Evolutionary conservation across 2,888 invertebrate species (phyloP), one percentile per base, ranked within the genome.

Genomic region (Spisula solida): DNA sequence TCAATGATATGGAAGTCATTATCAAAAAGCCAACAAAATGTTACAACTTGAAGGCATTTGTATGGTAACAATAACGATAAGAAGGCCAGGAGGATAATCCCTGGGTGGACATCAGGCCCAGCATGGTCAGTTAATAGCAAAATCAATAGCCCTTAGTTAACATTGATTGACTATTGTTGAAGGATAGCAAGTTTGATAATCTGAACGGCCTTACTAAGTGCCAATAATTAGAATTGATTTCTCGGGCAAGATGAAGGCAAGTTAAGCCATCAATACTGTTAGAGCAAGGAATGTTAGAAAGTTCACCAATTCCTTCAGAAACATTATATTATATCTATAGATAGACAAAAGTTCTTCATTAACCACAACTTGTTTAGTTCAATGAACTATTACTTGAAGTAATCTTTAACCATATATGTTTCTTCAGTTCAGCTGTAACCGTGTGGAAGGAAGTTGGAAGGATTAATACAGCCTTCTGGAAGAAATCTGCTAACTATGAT

Each of bases 121-220:
- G 75, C 18, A 6, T 18, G 34, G 75, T 75, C 29, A 75, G 34
- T 34, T 34, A 75, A 2, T 34, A 31, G 31, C 16, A 10, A 31
- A 31, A 75, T 75, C 31, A 75, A 75, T 75, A 75, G 14, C 14
- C 18, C 31, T 75, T 34, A 34, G 29, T 75, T 34, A 75, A 75
- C 75, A 75, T 75, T 75, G 75, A 75, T 75, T 75, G 31, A 75
- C 75, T 75, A 75, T 75, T 75, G 34, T 31, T 75, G 34, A 75
- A 75, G 75, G 31, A 10, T 75, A 75, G 25, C 31, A 75, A 25
- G 75, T 34, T 75, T 75, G 75, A 75, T 75, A 75, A 66, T 25
- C 60, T 25, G 60, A 66, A 25, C 60, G 4, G 60, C n/a, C 60
- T 75, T 75, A 75, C 29, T 18, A 75, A 75, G 29, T 18, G 34